Evolutionary conservation across 2,113 vertebrate genomes (phyloP).

Genomic region (Chionomys nivalis): DNA sequence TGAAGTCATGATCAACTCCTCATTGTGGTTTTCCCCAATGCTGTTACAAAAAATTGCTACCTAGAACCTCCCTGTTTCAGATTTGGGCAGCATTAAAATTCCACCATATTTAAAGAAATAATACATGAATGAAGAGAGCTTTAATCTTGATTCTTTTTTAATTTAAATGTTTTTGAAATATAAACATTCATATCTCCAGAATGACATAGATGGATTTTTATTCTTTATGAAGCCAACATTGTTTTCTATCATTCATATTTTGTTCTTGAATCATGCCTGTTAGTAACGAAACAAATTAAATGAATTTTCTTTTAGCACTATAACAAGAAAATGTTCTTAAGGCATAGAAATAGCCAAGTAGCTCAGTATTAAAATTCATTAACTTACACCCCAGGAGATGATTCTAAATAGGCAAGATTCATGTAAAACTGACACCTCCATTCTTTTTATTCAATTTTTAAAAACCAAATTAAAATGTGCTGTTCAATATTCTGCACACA

Average conservation of each 20-base stretch:
- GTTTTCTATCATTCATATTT: constrained; percentile 39
- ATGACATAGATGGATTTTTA: not conserved
- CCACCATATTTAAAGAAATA: not conserved
- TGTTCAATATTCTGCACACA: constrained; percentile 55
- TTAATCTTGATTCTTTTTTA: not conserved
- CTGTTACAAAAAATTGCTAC: not conserved
- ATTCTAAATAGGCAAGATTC: constrained; percentile 29
- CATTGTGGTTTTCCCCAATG: not conserved
- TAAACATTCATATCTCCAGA: not conserved
- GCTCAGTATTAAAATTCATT: constrained; percentile 53
- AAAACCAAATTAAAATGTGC: constrained; percentile 44
- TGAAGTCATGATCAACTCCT: not conserved
- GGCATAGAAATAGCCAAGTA: not conserved
- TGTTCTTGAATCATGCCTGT: not conserved
- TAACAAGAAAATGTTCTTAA: not conserved
- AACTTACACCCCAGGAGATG: constrained; percentile 46
- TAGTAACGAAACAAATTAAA: constrained; percentile 35
- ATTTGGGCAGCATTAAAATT: not conserved
- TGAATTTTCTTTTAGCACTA: constrained; percentile 8
- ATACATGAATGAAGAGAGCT: not conserved
- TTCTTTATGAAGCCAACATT: not conserved
- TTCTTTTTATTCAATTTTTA: constrained; percentile 23
- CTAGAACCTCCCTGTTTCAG: not conserved
- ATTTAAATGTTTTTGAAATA: not conserved
- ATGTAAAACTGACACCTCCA: constrained; percentile 9